These are phyloP conservation scores for Cordilura impudica DNA, from an alignment of 2,888 invertebrate species.

Conservation along the genomic window DNA sequence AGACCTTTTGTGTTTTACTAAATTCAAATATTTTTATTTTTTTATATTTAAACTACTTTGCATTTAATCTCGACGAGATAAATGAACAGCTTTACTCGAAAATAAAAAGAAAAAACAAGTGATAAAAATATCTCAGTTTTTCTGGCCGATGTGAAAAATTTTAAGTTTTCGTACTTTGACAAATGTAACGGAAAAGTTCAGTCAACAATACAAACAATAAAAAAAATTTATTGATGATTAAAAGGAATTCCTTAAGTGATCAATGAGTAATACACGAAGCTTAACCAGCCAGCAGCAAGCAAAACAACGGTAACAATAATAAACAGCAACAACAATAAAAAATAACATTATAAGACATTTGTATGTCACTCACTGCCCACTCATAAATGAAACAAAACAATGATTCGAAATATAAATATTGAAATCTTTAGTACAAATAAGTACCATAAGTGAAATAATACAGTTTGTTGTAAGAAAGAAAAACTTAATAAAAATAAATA, in stretches of 20 bases:
- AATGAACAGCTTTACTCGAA: not conserved
- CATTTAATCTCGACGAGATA: slow-evolving; percentile 11
- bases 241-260: slow-evolving; percentile 56
- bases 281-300: not conserved
- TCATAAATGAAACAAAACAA: slow-evolving; percentile 34
- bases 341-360: slow-evolving; percentile 26
- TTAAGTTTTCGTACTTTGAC: not conserved
- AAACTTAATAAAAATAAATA: slow-evolving; percentile 7
- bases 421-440: slow-evolving; percentile 7
- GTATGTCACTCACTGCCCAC: slow-evolving; percentile 51
- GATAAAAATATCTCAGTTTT: not conserved
- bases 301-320: not conserved
- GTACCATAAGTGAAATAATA: slow-evolving; percentile 8
- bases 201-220: not conserved
- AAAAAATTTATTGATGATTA: slow-evolving; percentile 41
- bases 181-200: slow-evolving; percentile 29
- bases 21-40: not conserved
- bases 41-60: not conserved
- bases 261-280: slow-evolving; percentile 51
- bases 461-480: slow-evolving; percentile 9
- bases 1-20: slow-evolving; percentile 23
- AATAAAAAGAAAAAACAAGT: not conserved
- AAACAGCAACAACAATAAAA: slow-evolving; percentile 1
- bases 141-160: not conserved
- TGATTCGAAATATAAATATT: slow-evolving; percentile 9